Conservation (phyloP, 2,888 invertebrate genomes). For the Acanthosepion lycidas region DNA sequence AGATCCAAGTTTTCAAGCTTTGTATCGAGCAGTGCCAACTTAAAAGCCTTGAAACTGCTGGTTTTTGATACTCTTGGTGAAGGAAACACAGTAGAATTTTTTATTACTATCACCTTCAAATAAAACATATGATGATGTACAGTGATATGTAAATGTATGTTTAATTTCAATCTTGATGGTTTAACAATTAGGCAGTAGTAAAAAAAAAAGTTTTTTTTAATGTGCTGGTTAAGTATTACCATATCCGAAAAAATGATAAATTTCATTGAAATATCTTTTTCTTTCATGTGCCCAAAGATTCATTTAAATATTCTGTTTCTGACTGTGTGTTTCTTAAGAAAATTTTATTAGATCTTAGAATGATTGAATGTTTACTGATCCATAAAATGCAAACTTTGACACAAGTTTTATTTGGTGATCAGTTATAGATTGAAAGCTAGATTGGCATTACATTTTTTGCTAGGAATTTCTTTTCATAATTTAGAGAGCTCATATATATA, state of each 20-base stretch:
- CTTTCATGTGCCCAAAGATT: neutral
- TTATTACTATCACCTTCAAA: too few species aligned
- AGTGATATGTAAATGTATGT: too few species aligned
- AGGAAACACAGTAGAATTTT: too few species aligned
- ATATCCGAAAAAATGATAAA: neutral
- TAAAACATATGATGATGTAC: too few species aligned
- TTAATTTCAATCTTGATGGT: too few species aligned
- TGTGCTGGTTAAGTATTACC: neutral
- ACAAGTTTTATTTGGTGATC: neutral
- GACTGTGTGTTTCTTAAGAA: neutral
- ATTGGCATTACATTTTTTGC: neutral
- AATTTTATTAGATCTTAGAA: neutral
- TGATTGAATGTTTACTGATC: neutral
- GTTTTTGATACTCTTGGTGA: too few species aligned
- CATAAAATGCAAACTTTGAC: neutral
- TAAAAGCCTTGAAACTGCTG: too few species aligned
- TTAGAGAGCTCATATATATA: neutral
- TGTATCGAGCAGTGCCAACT: too few species aligned
- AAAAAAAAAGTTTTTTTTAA: too few species aligned
- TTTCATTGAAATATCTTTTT: neutral
- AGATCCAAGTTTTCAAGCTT: neutral
- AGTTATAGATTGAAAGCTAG: neutral
- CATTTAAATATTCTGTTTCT: neutral
- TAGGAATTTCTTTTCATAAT: neutral
- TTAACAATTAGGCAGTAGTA: too few species aligned